Percentiles rank a stretch among this genome's conserved stretches.
phyloP scores from a whole-genome alignment of 2,797 vertebrate species.

The Dendrocincla tyrannina region DNA sequence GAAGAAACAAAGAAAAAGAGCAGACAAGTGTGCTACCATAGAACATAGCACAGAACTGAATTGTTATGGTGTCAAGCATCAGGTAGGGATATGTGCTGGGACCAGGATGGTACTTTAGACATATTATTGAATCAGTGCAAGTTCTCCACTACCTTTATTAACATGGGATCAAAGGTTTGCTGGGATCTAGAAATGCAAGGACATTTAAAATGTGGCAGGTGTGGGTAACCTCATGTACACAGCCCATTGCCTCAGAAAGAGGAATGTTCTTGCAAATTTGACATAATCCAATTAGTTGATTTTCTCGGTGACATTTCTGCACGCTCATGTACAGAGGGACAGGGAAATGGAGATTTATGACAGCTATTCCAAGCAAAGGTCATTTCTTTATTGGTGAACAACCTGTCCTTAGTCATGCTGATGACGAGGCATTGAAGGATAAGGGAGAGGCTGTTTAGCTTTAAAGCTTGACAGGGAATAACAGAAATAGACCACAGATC shows the following conservation, averaged over 20 bases:
- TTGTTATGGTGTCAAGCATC: neutral
- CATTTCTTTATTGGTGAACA: conserved; percentile 37
- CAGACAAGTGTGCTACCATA: neutral
- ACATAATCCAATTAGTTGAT: conserved; percentile 1
- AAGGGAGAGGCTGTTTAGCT: neutral
- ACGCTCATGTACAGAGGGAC: neutral
- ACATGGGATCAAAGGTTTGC: neutral
- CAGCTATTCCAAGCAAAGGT: conserved; percentile 63
- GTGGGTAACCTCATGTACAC: neutral
- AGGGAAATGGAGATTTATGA: conserved; percentile 15
- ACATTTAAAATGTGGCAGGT: neutral
- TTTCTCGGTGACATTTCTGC: conserved; percentile 46
- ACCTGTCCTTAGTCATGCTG: conserved; percentile 45
- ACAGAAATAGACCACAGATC: neutral
- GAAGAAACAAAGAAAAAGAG: neutral
- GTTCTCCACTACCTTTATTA: neutral
- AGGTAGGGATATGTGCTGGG: neutral
- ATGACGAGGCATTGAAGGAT: neutral
- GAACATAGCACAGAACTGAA: neutral
- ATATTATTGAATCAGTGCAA: neutral
- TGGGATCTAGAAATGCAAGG: neutral
- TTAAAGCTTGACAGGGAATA: neutral
- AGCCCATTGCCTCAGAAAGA: neutral
- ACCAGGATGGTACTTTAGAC: neutral
- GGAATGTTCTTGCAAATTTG: neutral